Base-by-base conservation (phyloP, 2,113 vertebrate genomes). In the Toxotes chatareus region DNA sequence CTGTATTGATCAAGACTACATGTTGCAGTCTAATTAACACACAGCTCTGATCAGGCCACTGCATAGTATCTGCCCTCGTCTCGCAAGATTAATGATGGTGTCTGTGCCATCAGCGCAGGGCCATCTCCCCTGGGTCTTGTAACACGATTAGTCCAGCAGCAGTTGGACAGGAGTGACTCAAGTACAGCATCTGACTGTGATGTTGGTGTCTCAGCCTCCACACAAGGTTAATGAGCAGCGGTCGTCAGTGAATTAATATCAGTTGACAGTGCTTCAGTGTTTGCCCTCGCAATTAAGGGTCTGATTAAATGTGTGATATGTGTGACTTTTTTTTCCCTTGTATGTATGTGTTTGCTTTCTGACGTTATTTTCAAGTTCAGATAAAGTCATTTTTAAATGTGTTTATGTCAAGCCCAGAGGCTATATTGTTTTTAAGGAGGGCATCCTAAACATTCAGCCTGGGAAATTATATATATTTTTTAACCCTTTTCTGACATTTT, bases 141-240 rank as follows among this genome's bases (percentile, higher is more conserved):
- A 71, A 82, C 88, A 76, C 27, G 27, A 86, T 91, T 67, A 87
- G 62, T 84, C 76, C 69, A 76, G 80, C 76, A 56, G 85, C 82
- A 61, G 76, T 88, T 59, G 59, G 70, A 79, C 86, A 88, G 63
- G 57, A 89, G 84, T 91, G 87, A 88, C 73, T 91, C 76, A 70
- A 80, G 66, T 80, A 21, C 49, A 84, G 74, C 80, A 47, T 73
- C 62, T 21, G 38, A 61, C 81, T 76, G 64, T 61, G 71, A 84
- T 85, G 74, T 76, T 62, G 70, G 77, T 62, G 63, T 64, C 67
- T 88, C 73, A 70, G 82, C 79, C 57, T 85, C 76, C 36, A 65
- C 23, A 38, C 86, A 88, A 91, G 86, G 87, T 90, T 89, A 86
- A 91, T 79, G 73, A 88, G 85, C 77, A 59, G 83, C 64, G 0